Base-by-base conservation (phyloP, 2,888 invertebrate species). In the Craniophora ligustri region DNA sequence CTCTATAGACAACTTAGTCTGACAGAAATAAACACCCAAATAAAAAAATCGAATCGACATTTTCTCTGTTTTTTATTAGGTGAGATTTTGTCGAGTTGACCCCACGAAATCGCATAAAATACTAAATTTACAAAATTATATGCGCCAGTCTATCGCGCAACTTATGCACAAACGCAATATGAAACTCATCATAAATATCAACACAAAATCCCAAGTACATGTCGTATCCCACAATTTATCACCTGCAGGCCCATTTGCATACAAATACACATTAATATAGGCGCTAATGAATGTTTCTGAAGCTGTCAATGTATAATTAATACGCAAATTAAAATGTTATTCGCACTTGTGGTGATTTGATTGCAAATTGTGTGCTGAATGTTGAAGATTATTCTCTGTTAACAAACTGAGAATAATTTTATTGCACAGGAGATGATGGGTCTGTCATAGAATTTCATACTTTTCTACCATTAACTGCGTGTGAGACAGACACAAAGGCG, bases 261-360 rank as follows among this genome's bases (percentile, higher is more conserved):
- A 64, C 64, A 68, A 63, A 63, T 56, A 68, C 40, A 45, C 36
- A 48, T 67, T 47, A 50, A 10, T 67, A 41, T 31, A 32, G 23
- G 34, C 26, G 28, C 42, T 63, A 63, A 63, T 63, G 38, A 63
- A 50, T 51, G 51, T 30, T 56, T 41, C 44, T 42, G 39, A 48
- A 50, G 36, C 65, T 58, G 51, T 64, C 58, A 64, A 58, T 51
- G 66, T 18, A 45, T 45, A 65, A 65, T 65, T 42, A 64, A 65
- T 65, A 42, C 26, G 26, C 36, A 38, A 32, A 64, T 64, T 53
- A 41, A 41, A 45, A 59, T 36, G 47, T 51, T 45, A 58, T 48
- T 48, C 56, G 31, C 39, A 55, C 35, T 54, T 44, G 47, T 28
- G 39, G 48, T 23, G 38, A 32, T 45, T 30, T 40, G 16, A 63